Evolutionary conservation across 2,888 invertebrate species (phyloP).

Genomic region (Pheosia gnoma): DNA sequence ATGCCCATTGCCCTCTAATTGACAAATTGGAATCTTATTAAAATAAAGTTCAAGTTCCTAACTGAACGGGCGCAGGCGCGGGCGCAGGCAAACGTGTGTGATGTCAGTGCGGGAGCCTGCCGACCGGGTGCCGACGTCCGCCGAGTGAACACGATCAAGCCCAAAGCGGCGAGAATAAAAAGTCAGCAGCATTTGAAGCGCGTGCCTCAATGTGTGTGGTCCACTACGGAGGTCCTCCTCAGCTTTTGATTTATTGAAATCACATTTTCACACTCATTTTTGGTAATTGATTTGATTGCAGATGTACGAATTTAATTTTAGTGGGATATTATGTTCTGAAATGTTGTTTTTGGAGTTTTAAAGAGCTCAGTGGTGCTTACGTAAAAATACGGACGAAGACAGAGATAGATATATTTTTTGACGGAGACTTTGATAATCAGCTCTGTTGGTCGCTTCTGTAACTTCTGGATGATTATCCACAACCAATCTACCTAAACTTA

Average conservation of each 20-base stretch:
- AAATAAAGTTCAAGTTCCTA: conserved; percentile 83
- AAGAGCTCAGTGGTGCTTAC: background rate
- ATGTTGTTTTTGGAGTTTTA: conserved; percentile 13
- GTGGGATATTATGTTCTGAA: conserved; percentile 18
- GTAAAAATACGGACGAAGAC: no score
- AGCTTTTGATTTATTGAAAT: conserved; percentile 77
- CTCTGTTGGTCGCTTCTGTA: no score
- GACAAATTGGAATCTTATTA: conserved; percentile 90
- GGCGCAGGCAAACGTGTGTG: conserved; percentile 65
- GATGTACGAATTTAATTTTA: conserved; percentile 27
- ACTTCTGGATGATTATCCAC: no score
- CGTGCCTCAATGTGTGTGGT: conserved; percentile 91
- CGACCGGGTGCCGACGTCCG: conserved; percentile 71
- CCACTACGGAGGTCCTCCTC: conserved; percentile 82
- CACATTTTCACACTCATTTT: conserved; percentile 75
- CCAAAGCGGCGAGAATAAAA: conserved; percentile 71
- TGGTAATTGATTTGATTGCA: conserved; percentile 50
- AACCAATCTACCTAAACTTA: no score
- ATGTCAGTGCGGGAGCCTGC: conserved; percentile 65
- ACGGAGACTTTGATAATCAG: no score
- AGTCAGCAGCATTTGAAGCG: conserved; percentile 86
- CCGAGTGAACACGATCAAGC: conserved; percentile 70
- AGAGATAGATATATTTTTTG: no score
- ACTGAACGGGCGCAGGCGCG: conserved; percentile 60
- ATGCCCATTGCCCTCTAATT: conserved; percentile 86